A percentile compares a stretch with the other conserved stretches of the same genome.
Evolutionary conservation across 1,140 invertebrate species (phyloP).

Genomic region (Drosophila serrata): DNA sequence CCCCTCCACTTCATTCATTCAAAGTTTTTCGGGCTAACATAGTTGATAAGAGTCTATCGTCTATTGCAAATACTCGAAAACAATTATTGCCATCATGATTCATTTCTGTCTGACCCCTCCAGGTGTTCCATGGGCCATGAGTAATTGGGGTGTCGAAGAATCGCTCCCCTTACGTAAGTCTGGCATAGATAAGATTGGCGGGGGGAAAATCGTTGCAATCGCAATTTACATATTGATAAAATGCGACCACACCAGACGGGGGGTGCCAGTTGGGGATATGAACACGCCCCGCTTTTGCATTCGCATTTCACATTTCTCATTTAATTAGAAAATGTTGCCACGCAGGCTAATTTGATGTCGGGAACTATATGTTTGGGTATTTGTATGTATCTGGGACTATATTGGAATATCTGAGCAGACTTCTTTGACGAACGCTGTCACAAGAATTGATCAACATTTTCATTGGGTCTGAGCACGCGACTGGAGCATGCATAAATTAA

Average conservation of each 20-base stretch:
- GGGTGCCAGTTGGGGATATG: constrained; percentile 1
- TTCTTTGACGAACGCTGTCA: constrained; percentile 52
- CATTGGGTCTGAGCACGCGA: constrained; percentile 68
- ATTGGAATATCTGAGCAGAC: background rate
- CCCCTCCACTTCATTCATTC: constrained; percentile 46
- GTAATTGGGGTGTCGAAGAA: constrained; percentile 30
- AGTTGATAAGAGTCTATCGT: constrained; percentile 36
- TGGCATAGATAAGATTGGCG: constrained; percentile 43
- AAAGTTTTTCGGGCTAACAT: constrained; percentile 34
- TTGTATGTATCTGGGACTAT: background rate
- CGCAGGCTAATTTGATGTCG: constrained; percentile 58
- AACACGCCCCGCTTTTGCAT: constrained; percentile 64
- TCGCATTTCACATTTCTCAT: constrained; percentile 33
- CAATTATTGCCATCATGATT: constrained; percentile 36
- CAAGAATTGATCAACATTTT: constrained; percentile 70
- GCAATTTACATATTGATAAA: constrained; percentile 57
- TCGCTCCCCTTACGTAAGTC: constrained; percentile 45
- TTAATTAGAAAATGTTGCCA: constrained; percentile 70
- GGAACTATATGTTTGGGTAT: constrained; percentile 1
- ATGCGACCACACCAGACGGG: constrained; percentile 25
- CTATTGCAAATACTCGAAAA: constrained; percentile 14
- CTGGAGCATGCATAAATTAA: constrained; percentile 69
- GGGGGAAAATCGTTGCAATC: constrained; percentile 28
- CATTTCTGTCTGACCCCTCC: constrained; percentile 35
- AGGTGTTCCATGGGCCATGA: constrained; percentile 51